Conservation (phyloP, 1,140 invertebrate genomes). For the Drosophila seguyi region DNA sequence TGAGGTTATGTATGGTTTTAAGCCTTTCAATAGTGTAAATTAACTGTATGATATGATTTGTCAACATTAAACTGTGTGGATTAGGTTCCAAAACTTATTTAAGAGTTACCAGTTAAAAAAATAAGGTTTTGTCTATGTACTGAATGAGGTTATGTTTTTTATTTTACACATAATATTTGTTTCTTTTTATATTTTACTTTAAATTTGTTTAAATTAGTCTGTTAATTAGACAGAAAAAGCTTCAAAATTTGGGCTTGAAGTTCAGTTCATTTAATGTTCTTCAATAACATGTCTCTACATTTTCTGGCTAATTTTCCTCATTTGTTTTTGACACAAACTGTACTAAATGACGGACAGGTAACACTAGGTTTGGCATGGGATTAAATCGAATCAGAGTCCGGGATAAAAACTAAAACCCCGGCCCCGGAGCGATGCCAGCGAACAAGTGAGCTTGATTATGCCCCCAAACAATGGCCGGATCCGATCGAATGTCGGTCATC, state of each 20-base stretch:
- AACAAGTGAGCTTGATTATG: slow-evolving; percentile 30
- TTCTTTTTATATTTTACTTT: not conserved
- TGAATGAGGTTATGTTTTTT: not conserved
- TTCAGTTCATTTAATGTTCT: too few species aligned
- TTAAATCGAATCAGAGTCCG: slow-evolving; percentile 1
- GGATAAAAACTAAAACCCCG: not conserved
- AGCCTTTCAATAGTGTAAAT: too few species aligned
- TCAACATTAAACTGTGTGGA: not conserved
- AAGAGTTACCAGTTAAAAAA: not conserved
- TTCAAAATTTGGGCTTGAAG: too few species aligned
- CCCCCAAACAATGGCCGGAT: slow-evolving; percentile 12
- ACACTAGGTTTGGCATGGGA: not conserved
- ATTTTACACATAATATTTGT: too few species aligned
- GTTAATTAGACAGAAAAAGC: not conserved
- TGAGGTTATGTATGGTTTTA: not conserved
- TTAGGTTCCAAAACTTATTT: not conserved
- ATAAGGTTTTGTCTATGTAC: not conserved
- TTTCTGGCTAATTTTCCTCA: too few species aligned
- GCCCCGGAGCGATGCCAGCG: too few species aligned
- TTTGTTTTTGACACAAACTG: too few species aligned
- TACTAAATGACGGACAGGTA: not conserved
- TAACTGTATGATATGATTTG: too few species aligned
- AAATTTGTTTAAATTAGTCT: not conserved
- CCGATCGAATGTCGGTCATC: slow-evolving; percentile 45
- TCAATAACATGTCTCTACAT: too few species aligned